These are phyloP conservation scores for Cettia cetti DNA, from an alignment of 2,113 vertebrate species.

Conservation along the genomic window DNA sequence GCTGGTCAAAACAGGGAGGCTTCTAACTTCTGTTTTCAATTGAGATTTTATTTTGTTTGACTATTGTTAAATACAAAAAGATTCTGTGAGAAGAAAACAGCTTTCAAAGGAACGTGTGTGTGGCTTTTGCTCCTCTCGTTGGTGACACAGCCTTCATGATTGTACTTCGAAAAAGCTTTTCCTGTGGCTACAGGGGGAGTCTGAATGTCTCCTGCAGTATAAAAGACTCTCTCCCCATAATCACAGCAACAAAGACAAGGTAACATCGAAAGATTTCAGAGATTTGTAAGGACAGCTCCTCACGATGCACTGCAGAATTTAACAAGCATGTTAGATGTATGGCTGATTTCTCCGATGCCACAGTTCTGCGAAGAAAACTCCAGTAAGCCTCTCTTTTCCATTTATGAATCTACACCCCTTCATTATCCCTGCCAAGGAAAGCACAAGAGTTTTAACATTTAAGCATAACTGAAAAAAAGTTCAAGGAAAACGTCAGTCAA, in stretches of 20 bases:
- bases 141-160: not conserved
- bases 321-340: not conserved
- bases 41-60: constrained; percentile 23
- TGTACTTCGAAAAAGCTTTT: not conserved
- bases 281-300: not conserved
- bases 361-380: not conserved
- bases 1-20: not conserved
- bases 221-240: not conserved
- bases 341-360: not conserved
- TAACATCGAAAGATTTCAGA: not conserved
- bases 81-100: not conserved
- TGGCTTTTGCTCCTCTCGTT: not conserved
- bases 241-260: not conserved
- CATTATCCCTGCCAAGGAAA: not conserved
- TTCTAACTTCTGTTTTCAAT: constrained; percentile 35
- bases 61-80: constrained; percentile 39
- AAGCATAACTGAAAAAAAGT: not conserved
- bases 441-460: not conserved
- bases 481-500: not conserved
- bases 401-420: not conserved
- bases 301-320: not conserved
- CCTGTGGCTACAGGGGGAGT: not conserved
- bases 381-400: not conserved
- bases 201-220: not conserved
- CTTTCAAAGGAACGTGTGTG: not conserved